These are phyloP conservation scores for Smutsia gigantea DNA, from an alignment of 2,797 vertebrate genomes.

Conservation along the genomic window DNA sequence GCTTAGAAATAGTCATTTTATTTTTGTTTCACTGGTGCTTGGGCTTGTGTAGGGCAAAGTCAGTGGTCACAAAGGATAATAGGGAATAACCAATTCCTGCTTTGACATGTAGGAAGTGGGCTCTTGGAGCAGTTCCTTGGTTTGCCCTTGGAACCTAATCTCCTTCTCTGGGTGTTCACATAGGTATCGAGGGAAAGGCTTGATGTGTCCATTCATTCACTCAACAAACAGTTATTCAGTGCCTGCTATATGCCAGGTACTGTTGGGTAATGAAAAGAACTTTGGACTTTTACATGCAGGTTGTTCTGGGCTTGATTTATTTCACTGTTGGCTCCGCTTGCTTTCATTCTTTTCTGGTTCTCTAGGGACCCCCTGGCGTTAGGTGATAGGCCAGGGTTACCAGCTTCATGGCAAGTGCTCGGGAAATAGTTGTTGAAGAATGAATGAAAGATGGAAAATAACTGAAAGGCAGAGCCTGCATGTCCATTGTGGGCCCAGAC, in stretches of 20 bases:
- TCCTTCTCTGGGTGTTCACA: background rate
- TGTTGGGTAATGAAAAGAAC: background rate
- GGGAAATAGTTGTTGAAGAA: constrained; percentile 13
- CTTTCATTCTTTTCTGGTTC: background rate
- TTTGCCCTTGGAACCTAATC: background rate
- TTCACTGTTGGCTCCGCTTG: background rate
- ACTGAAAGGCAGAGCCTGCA: background rate
- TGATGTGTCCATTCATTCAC: background rate
- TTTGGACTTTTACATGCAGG: background rate
- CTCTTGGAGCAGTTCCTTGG: background rate
- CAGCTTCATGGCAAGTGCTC: background rate
- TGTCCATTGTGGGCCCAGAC: background rate
- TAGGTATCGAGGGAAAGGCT: background rate
- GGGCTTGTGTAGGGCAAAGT: background rate
- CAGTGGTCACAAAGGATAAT: background rate
- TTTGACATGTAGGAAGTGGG: background rate
- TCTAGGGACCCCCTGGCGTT: background rate
- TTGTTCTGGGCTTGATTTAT: background rate
- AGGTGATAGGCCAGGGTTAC: background rate
- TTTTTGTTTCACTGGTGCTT: background rate
- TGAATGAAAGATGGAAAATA: background rate
- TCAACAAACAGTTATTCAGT: background rate
- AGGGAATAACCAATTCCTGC: background rate
- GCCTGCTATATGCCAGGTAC: background rate
- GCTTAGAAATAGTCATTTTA: background rate